phyloP scores from a whole-genome alignment of 2,888 invertebrate species.

The Hyppa rectilinea region DNA sequence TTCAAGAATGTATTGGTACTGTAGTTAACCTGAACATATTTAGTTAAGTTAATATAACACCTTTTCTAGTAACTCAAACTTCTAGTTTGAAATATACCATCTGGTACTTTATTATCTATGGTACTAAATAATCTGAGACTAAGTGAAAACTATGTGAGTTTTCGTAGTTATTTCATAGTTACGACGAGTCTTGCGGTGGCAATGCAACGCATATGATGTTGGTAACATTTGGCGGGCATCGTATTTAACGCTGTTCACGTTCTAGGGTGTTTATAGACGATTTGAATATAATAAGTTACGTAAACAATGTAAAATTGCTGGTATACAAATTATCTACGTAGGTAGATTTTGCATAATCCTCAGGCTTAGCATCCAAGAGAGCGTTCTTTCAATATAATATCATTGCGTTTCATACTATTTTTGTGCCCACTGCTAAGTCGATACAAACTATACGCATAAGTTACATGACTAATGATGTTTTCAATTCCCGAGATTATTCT shows the following conservation, averaged over 20 bases:
- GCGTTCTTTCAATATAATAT: no score
- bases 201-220: constrained; percentile 58
- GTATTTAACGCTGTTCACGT: constrained; percentile 50
- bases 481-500: no score
- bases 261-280: constrained; percentile 32
- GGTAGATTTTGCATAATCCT: not conserved
- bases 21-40: no score
- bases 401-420: no score
- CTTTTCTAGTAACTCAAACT: no score
- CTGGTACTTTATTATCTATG: no score
- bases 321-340: not conserved
- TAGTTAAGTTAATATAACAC: no score
- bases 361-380: no score
- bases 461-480: not conserved
- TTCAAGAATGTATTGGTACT: not conserved
- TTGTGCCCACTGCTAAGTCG: not conserved
- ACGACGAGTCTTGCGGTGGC: constrained; percentile 47
- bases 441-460: not conserved
- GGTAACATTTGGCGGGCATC: constrained; percentile 64
- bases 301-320: not conserved
- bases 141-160: constrained; percentile 45
- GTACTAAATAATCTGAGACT: no score
- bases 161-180: constrained; percentile 36
- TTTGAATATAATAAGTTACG: constrained; percentile 11
- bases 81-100: no score